Percentiles rank a stretch among this genome's conserved stretches.
phyloP scores from a whole-genome alignment of 2,888 invertebrate species.

The Sinohyriopsis cumingii region DNA sequence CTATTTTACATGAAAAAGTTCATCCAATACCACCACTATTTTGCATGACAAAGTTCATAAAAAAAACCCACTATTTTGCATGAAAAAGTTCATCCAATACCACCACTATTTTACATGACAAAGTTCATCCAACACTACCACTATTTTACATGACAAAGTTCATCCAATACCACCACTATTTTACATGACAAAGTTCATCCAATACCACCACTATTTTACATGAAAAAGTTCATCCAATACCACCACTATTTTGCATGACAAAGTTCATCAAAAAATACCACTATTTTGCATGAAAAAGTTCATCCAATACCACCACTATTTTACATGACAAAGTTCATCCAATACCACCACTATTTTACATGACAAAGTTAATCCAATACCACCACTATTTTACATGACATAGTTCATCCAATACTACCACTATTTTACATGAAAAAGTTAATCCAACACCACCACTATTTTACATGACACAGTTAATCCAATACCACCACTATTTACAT shows the following conservation, averaged over 20 bases:
- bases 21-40: too few relatives aligned
- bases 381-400: neutral
- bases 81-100: neutral
- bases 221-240: neutral
- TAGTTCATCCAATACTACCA: too few relatives aligned
- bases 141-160: neutral
- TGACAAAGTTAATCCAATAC: slow-evolving; percentile 1
- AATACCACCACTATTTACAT: too few relatives aligned
- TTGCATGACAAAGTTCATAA: neutral
- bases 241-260: neutral
- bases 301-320: too few relatives aligned
- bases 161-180: too few relatives aligned
- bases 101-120: neutral
- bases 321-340: neutral
- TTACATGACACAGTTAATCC: slow-evolving; percentile 1
- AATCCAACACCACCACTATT: too few relatives aligned
- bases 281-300: neutral
- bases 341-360: neutral
- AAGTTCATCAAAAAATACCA: too few relatives aligned
- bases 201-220: neutral
- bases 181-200: neutral
- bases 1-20: neutral
- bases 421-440: neutral
- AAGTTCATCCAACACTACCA: too few relatives aligned
- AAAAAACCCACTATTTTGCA: neutral